These are phyloP conservation scores for Oreonectes daqikongensis DNA, from an alignment of 2,797 vertebrate genomes.

Conservation along the genomic window DNA sequence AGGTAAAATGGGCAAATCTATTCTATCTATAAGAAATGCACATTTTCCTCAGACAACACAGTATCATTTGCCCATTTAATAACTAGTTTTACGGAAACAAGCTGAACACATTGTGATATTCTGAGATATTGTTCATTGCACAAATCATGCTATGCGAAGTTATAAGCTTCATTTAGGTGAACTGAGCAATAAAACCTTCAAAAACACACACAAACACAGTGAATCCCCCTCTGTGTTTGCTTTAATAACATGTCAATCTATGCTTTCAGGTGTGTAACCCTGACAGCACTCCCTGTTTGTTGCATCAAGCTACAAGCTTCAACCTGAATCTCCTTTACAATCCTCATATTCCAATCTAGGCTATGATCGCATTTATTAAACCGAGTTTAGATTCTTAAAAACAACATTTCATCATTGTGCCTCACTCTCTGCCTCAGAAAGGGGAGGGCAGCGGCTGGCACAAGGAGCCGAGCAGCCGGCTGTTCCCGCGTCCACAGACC, in stretches of 20 bases:
- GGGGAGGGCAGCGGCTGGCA: slow-evolving; percentile 64
- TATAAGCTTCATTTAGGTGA: not conserved
- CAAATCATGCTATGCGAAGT: too few relatives aligned
- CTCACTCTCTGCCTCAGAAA: slow-evolving; percentile 50
- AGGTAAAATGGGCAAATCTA: too few relatives aligned
- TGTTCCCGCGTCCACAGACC: slow-evolving; percentile 71
- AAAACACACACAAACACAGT: not conserved
- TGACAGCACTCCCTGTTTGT: not conserved
- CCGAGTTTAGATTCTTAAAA: not conserved
- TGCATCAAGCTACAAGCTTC: not conserved
- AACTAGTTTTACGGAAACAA: too few relatives aligned
- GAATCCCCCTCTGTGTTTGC: slow-evolving; percentile 46
- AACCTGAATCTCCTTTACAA: not conserved
- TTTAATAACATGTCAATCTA: slow-evolving; percentile 60
- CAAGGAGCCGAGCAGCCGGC: slow-evolving; percentile 54
- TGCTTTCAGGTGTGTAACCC: slow-evolving; percentile 1
- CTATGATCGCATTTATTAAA: not conserved
- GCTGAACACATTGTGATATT: too few relatives aligned
- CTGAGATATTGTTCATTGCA: too few relatives aligned
- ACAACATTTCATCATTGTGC: not conserved
- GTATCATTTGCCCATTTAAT: too few relatives aligned
- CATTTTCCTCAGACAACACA: too few relatives aligned
- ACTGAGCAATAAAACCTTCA: not conserved
- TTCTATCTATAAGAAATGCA: too few relatives aligned
- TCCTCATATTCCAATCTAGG: not conserved